These are phyloP conservation scores for Sapajus apella DNA, from an alignment of 2,113 vertebrate species.

Conservation along the genomic window DNA sequence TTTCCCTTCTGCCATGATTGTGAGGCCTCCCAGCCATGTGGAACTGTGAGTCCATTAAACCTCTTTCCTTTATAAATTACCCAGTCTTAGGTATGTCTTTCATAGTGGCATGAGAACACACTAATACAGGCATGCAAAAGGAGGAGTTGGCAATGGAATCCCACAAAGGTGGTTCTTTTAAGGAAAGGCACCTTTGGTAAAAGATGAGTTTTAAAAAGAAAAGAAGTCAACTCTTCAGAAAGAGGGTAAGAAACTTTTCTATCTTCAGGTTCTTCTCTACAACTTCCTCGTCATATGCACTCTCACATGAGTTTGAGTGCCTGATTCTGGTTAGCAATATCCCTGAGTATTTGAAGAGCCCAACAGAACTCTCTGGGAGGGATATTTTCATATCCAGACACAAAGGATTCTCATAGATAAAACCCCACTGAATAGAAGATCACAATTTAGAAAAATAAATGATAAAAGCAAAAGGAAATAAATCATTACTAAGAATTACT, in stretches of 20 bases:
- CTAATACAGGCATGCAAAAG: neutral
- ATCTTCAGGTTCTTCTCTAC: neutral
- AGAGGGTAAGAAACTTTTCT: neutral
- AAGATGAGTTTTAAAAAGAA: neutral
- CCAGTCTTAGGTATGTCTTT: no score
- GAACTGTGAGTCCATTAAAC: no score
- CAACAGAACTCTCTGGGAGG: neutral
- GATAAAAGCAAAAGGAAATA: neutral
- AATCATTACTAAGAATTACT: neutral
- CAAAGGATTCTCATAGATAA: neutral
- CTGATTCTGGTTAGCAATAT: accelerated
- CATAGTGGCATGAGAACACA: no score
- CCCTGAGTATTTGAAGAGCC: neutral
- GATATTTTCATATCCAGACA: neutral
- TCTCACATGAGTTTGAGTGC: neutral
- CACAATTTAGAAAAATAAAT: neutral
- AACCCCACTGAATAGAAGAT: neutral
- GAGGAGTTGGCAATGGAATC: neutral
- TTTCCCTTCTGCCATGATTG: no score
- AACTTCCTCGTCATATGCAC: accelerated
- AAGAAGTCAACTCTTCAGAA: neutral
- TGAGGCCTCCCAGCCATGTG: no score
- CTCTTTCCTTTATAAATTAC: no score
- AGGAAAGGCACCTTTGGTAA: neutral
- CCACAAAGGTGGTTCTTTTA: neutral